Conservation (phyloP, 2,888 invertebrate species). For the Leucania comma region DNA sequence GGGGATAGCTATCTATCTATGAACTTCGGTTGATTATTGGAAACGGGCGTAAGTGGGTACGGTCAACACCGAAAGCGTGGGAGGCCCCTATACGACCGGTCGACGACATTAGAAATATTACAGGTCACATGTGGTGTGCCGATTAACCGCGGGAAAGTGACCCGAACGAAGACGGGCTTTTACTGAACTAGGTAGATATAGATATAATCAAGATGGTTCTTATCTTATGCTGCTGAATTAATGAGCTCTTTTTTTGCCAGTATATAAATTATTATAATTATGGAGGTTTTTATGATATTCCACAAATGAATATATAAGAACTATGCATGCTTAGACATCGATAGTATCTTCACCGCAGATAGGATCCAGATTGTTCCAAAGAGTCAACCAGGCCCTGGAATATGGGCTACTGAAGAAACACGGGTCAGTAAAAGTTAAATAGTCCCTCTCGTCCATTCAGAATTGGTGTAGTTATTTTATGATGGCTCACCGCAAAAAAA, state of each 20-base stretch:
- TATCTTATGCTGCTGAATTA: not conserved
- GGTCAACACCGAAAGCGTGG: conserved; percentile 46
- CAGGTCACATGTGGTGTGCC: conserved; percentile 49
- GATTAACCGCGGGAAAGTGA: conserved; percentile 51
- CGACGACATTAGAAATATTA: conserved; percentile 55
- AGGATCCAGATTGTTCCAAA: not conserved
- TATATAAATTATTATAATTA: not conserved
- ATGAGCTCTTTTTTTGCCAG: not conserved
- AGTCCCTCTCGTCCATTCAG: too few species aligned
- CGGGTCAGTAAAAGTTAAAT: too few species aligned
- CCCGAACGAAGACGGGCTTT: conserved; percentile 31
- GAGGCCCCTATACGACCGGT: conserved; percentile 39
- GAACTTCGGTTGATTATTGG: too few species aligned
- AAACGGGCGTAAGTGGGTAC: conserved; percentile 32
- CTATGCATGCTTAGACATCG: not conserved
- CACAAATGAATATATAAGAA: not conserved
- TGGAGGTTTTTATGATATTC: conserved; percentile 8
- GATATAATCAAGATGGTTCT: conserved; percentile 23
- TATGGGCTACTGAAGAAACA: too few species aligned
- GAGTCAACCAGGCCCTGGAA: too few species aligned
- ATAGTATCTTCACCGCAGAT: conserved; percentile 1
- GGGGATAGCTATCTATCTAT: too few species aligned
- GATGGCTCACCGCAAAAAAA: too few species aligned
- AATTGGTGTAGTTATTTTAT: too few species aligned
- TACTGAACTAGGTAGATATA: conserved; percentile 21